Percentiles rank a stretch among this genome's conserved stretches.
Conservation (phyloP, 1,140 invertebrate species). For the Steinernema feltiae region DNA sequence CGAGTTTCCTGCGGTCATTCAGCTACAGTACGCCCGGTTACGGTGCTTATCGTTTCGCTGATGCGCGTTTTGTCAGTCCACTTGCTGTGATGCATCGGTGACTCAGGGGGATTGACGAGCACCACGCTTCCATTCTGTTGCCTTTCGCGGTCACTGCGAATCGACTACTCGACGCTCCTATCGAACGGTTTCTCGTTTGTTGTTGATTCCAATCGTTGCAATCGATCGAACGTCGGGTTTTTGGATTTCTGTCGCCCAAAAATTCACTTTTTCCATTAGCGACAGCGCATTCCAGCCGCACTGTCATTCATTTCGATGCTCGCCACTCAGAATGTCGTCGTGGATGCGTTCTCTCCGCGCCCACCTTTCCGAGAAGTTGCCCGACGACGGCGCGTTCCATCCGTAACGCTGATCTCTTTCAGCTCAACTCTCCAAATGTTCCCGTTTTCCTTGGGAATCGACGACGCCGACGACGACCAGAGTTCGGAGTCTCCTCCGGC, state of each 20-base stretch:
- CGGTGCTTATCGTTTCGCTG: too few species aligned
- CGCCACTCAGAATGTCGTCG: background rate
- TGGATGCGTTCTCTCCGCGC: background rate
- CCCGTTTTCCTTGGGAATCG: background rate
- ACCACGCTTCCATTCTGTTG: background rate
- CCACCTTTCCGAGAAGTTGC: background rate
- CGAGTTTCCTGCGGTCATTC: too few species aligned
- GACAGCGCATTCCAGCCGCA: too few species aligned
- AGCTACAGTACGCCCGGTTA: too few species aligned
- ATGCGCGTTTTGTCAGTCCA: too few species aligned
- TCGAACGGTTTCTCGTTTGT: background rate
- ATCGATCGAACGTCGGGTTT: background rate
- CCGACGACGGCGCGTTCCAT: too few species aligned
- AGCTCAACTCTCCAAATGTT: background rate
- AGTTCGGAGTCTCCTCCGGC: background rate
- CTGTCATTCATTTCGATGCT: too few species aligned
- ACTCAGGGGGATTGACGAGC: background rate
- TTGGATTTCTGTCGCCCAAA: background rate
- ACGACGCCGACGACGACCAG: background rate
- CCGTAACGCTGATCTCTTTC: background rate
- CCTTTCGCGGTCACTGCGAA: background rate
- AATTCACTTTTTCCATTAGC: background rate
- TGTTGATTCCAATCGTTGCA: background rate
- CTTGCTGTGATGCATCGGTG: too few species aligned
- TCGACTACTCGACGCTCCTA: background rate